These are phyloP conservation scores for Microtus richardsoni DNA, from an alignment of 2,113 vertebrate species.

Conservation along the genomic window DNA sequence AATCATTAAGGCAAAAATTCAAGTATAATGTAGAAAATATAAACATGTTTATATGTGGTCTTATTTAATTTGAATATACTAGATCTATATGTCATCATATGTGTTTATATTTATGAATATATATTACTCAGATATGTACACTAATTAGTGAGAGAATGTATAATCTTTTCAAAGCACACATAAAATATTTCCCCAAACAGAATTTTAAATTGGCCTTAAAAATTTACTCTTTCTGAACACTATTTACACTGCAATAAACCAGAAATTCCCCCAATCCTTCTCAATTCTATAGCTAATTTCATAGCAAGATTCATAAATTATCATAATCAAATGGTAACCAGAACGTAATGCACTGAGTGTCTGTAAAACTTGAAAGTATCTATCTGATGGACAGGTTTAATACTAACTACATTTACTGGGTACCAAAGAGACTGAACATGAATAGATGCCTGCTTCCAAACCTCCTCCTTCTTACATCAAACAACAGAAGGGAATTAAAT, in stretches of 20 bases:
- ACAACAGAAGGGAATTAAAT: neutral
- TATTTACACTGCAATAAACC: neutral
- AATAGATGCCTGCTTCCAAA: neutral
- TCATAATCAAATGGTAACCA: neutral
- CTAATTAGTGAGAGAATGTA: conserved; percentile 25
- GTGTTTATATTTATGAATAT: neutral
- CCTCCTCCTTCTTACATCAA: neutral
- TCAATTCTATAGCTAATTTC: neutral
- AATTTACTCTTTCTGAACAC: neutral
- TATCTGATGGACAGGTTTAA: neutral
- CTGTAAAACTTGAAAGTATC: neutral
- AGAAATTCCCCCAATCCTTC: neutral
- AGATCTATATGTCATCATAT: neutral
- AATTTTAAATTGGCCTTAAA: conserved; percentile 28
- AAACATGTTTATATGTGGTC: neutral
- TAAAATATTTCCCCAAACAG: neutral
- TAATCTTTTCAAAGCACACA: conserved; percentile 28
- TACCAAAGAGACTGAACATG: neutral
- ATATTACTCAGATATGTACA: neutral
- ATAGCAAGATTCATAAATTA: conserved; percentile 2
- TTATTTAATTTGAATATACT: neutral
- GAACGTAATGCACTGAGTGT: neutral
- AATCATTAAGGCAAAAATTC: conserved; percentile 13
- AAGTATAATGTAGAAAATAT: conserved; percentile 1
- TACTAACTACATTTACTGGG: conserved; percentile 12